Base-by-base conservation (phyloP, 1,140 invertebrate species). In the Bombus vancouverensis region DNA sequence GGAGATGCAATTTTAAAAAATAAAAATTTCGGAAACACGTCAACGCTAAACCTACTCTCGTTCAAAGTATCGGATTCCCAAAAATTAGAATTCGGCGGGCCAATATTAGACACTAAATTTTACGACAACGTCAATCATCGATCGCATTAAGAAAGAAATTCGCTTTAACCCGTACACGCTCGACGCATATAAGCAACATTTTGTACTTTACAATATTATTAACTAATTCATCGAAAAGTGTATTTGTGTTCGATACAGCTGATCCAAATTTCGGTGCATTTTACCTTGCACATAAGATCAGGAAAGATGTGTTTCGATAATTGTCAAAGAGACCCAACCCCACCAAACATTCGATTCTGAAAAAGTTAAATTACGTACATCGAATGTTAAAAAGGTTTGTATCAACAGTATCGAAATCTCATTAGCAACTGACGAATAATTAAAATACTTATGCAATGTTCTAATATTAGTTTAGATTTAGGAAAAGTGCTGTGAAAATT, bases 51-150 rank as follows among this genome's bases (percentile, higher is more conserved):
- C 28, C 28, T 0, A 5, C 3, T n/a, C 28, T 62, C 59, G 28
- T 12, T 62, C 28, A 12, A 62, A 62, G 25, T 28, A n/a, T 62
- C 13, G 5, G 2, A n/a, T 62, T 62, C 28, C 12, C 10, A 28
- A 18, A 13, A 15, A 6, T 13, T 8, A 15, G n/a, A 65, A 32
- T 32, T 65, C n/a, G 12, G 0, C 5, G 4, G 4, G n/a, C 28
- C n/a, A 18, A 32, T 32, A 15, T 32, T n/a, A 32, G 1, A 32
- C 32, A 0, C 12, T 62, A 62, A 62, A 62, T 62, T 13, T 62
- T 28, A 0, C 28, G 59, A 62, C 6, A 22, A 53, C 18, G 47
- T 28, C 28, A n/a, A 28, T 59, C 25, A 59, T 59, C 3, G 25
- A 10, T 28, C 57, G 8, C 9, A 28, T 57, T 59, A 25, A 22